Percentiles rank a stretch among this genome's conserved stretches.
Evolutionary conservation across 1,140 invertebrate genomes (phyloP).

Genomic region (Notospermus geniculatus): DNA sequence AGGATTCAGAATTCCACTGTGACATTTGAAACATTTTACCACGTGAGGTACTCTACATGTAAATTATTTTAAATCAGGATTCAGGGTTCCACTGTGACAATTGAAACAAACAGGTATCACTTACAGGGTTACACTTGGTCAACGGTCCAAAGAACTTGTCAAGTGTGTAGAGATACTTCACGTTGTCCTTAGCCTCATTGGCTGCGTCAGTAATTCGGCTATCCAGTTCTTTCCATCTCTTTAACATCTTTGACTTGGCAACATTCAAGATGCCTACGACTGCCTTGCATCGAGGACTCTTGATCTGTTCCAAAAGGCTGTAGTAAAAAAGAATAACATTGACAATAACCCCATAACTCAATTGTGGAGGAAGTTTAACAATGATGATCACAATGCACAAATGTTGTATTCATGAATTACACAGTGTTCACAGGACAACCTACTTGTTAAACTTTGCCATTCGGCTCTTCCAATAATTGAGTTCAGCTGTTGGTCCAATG

Average conservation of each 20-base stretch:
- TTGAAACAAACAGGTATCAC: conserved; percentile 59
- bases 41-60: neutral
- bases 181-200: conserved; percentile 93
- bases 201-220: conserved; percentile 56
- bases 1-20: no score
- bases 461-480: conserved; percentile 94
- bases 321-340: conserved; percentile 15
- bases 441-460: conserved; percentile 82
- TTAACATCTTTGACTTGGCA: conserved; percentile 77
- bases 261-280: conserved; percentile 75
- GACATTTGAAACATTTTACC: no score
- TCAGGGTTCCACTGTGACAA: conserved; percentile 84
- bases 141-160: conserved; percentile 92
- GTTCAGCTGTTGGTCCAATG: conserved; percentile 86
- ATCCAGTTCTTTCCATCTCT: conserved; percentile 72
- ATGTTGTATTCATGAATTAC: no score
- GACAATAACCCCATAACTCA: no score
- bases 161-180: conserved; percentile 91
- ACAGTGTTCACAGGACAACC: conserved; percentile 11
- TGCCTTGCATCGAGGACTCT: conserved; percentile 59
- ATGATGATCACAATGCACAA: no score
- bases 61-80: neutral
- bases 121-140: conserved; percentile 87
- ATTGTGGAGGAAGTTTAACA: no score
- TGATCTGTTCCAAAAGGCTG: conserved; percentile 81